Evolutionary conservation across 2,888 invertebrate species (phyloP).

Genomic region (Gymnosoma rotundatum): DNA sequence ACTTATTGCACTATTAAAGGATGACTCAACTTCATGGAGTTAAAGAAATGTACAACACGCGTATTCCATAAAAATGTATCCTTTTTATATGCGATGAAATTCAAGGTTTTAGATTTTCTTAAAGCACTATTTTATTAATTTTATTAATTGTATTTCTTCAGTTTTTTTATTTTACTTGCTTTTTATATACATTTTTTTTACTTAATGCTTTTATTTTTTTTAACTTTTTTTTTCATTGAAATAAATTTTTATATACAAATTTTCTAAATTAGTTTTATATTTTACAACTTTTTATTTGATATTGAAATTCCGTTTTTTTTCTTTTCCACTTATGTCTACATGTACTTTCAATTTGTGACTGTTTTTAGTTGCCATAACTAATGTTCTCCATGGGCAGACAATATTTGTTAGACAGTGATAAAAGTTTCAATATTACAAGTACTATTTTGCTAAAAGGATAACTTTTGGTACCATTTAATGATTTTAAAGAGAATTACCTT

Average conservation of each 20-base stretch:
- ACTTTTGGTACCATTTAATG: not conserved
- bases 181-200: not conserved
- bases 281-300: slow-evolving; percentile 4
- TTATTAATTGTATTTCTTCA: not conserved
- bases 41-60: slow-evolving; percentile 42
- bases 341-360: slow-evolving; percentile 57
- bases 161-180: not conserved
- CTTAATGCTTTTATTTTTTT: not conserved
- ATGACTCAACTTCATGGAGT: slow-evolving; percentile 66
- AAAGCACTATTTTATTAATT: not conserved
- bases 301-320: slow-evolving; percentile 14
- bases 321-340: slow-evolving; percentile 50
- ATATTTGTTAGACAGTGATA: slow-evolving; percentile 11
- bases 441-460: slow-evolving; percentile 5
- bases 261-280: slow-evolving; percentile 36
- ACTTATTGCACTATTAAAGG: slow-evolving; percentile 56
- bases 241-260: slow-evolving; percentile 34
- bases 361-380: slow-evolving; percentile 52
- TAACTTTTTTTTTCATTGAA: slow-evolving; percentile 5
- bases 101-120: slow-evolving; percentile 63
- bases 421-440: not conserved
- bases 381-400: slow-evolving; percentile 30
- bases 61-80: slow-evolving; percentile 54
- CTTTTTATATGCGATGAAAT: slow-evolving; percentile 53
- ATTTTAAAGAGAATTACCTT: no score